Evolutionary conservation across 2,797 vertebrate species (phyloP).

Genomic region (Enteromius mattozi): DNA sequence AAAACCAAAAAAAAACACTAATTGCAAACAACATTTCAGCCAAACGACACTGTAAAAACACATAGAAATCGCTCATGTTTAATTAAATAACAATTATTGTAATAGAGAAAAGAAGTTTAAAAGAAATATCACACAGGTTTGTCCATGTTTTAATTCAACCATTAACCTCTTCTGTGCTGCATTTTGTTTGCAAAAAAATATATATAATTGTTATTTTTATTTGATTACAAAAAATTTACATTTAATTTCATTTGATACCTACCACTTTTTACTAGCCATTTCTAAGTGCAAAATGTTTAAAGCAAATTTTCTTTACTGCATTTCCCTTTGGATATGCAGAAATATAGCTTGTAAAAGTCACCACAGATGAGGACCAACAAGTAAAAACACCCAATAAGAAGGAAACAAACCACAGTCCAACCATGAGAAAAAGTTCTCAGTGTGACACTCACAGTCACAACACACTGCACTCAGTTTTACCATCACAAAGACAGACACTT

Average conservation of each 20-base stretch:
- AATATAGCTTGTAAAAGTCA: conserved; percentile 25
- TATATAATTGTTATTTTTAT: neutral
- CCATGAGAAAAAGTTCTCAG: conserved; percentile 15
- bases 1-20: neutral
- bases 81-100: neutral
- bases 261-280: neutral
- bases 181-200: neutral
- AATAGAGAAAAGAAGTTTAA: no score
- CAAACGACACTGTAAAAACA: neutral
- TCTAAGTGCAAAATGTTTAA: neutral
- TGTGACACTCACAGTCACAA: neutral
- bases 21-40: conserved; percentile 29
- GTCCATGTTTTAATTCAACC: neutral
- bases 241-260: no score
- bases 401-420: conserved; percentile 8
- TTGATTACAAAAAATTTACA: no score
- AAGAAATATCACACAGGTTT: neutral
- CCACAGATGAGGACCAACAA: conserved; percentile 10
- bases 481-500: neutral
- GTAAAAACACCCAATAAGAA: neutral
- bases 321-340: conserved; percentile 10
- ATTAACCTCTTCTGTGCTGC: neutral
- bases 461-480: neutral
- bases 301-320: neutral
- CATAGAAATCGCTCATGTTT: neutral